A percentile compares a stretch with the other conserved stretches of the same genome.
Evolutionary conservation across 1,140 invertebrate genomes (phyloP).

Genomic region (Leptonema lineaticorne): DNA sequence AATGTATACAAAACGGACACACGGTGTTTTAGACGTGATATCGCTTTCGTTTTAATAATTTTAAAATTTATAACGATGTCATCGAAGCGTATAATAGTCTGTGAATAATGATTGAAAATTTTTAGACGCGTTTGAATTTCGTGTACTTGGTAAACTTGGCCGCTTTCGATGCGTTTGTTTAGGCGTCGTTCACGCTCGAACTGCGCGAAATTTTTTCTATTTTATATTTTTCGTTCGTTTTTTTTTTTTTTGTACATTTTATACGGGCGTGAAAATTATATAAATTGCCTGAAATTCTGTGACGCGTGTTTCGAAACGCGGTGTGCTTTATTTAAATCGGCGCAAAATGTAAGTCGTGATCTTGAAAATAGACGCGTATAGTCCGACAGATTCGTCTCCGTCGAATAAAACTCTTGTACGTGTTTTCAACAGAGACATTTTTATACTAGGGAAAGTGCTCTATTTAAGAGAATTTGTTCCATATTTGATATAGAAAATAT

Average conservation of each 20-base stretch:
- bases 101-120: no score
- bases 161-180: not conserved
- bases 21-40: constrained; percentile 6
- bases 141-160: not conserved
- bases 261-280: not conserved
- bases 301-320: not conserved
- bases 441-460: no score
- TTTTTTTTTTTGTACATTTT: not conserved
- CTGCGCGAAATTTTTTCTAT: no score
- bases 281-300: not conserved
- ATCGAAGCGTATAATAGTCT: no score
- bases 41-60: no score
- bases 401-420: constrained; percentile 5
- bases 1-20: constrained; percentile 4
- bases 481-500: no score
- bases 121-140: no score
- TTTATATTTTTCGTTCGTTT: no score
- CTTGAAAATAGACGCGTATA: constrained; percentile 27
- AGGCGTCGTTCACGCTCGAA: no score
- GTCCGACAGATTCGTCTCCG: constrained; percentile 3
- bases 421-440: no score
- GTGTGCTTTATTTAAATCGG: constrained; percentile 25
- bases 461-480: no score
- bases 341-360: constrained; percentile 31
- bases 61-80: no score